These are phyloP conservation scores for Pseudomugil tenellus DNA, from an alignment of 2,797 vertebrate genomes.

Conservation along the genomic window DNA sequence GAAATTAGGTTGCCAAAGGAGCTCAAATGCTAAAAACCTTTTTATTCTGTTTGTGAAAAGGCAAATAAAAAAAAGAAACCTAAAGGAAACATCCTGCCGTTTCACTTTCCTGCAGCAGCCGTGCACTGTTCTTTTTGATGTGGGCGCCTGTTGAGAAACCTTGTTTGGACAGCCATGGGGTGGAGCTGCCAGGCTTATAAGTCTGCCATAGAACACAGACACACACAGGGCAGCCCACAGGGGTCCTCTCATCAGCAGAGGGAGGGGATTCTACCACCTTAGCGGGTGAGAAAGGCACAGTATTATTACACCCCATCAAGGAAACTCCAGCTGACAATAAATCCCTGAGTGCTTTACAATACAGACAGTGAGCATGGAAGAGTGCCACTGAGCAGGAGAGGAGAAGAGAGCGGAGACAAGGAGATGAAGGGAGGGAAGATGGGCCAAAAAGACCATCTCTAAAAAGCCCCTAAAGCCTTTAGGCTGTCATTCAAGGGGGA, in stretches of 20 bases:
- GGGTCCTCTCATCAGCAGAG: constrained; percentile 83
- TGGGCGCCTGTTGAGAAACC: constrained; percentile 87
- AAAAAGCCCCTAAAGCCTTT: constrained; percentile 81
- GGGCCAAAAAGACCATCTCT: constrained; percentile 63
- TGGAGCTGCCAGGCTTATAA: constrained; percentile 88
- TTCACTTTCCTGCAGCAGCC: constrained; percentile 82
- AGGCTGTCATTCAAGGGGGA: constrained; percentile 76
- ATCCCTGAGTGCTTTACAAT: constrained; percentile 84
- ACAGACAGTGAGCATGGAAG: constrained; percentile 77
- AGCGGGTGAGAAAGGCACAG: constrained; percentile 81
- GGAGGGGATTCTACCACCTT: constrained; percentile 84
- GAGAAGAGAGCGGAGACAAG: constrained; percentile 55
- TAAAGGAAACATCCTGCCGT: constrained; percentile 78
- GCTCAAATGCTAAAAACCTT: constrained; percentile 62
- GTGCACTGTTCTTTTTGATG: constrained; percentile 88
- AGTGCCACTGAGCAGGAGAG: constrained; percentile 69
- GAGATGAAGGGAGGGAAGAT: constrained; percentile 44
- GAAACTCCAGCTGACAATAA: constrained; percentile 86
- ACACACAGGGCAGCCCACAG: constrained; percentile 79
- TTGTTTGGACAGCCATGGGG: constrained; percentile 89
- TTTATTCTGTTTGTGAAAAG: constrained; percentile 74
- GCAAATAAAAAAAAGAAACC: constrained; percentile 79
- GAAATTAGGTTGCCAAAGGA: constrained; percentile 34
- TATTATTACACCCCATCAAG: constrained; percentile 87
- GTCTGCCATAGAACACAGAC: constrained; percentile 86